Conservation (phyloP, 2,113 vertebrate genomes). For the Procavia capensis region DNA sequence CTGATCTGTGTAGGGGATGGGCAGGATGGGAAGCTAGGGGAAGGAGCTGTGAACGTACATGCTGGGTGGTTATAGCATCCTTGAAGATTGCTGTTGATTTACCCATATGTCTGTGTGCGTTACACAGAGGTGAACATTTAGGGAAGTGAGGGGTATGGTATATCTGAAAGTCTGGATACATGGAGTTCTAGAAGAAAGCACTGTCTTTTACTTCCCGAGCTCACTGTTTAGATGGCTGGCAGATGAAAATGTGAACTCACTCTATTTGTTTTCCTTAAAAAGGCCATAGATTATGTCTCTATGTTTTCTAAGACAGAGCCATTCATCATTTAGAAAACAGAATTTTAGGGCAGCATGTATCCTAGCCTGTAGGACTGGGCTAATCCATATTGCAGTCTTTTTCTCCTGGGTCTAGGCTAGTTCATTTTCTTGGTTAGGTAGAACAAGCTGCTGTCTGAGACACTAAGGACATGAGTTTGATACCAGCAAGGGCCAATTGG, state of each 20-base stretch:
- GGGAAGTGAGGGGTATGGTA: constrained; percentile 36
- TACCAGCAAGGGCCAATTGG: not conserved
- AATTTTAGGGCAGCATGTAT: not conserved
- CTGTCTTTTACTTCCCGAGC: not conserved
- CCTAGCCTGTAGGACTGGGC: not conserved
- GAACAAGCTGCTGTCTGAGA: constrained; percentile 11
- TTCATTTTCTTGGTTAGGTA: not conserved
- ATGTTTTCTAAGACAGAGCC: not conserved
- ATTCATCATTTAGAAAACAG: constrained; percentile 26
- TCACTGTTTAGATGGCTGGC: constrained; percentile 38
- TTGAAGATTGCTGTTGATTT: constrained; percentile 55
- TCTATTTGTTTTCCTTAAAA: constrained; percentile 55
- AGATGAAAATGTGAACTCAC: constrained; percentile 62
- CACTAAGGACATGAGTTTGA: not conserved
- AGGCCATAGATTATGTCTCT: not conserved
- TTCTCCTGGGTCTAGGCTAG: not conserved
- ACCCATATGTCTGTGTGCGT: constrained; percentile 65
- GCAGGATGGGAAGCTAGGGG: constrained; percentile 65
- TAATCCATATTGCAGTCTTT: not conserved
- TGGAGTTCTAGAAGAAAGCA: constrained; percentile 43
- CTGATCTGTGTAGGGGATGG: constrained; percentile 66
- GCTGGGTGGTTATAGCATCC: constrained; percentile 61
- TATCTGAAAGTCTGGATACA: constrained; percentile 57
- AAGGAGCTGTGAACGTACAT: constrained; percentile 54
- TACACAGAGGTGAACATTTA: constrained; percentile 68